Evolutionary conservation across 2,113 vertebrate genomes (phyloP).

Genomic region (Alouatta palliata): DNA sequence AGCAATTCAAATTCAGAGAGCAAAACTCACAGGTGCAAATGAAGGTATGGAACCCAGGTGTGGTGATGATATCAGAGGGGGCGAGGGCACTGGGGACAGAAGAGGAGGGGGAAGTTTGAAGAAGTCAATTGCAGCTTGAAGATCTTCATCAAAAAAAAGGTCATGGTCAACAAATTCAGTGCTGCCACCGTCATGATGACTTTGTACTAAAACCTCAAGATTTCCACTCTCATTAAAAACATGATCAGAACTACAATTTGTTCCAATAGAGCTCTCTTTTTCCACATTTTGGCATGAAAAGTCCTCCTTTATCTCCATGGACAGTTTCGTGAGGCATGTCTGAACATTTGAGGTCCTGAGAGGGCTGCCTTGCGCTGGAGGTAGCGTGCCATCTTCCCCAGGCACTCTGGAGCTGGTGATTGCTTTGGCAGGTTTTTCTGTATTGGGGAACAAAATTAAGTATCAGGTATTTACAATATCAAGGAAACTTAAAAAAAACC

Average conservation of each 20-base stretch:
- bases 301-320: conserved; percentile 40
- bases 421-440: conserved; percentile 60
- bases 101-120: conserved; percentile 88
- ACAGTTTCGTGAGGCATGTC: conserved; percentile 52
- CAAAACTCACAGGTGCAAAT: conserved; percentile 79
- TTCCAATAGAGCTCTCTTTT: neutral
- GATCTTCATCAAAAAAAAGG: conserved; percentile 60
- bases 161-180: conserved; percentile 2
- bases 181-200: neutral
- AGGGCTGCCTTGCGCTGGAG: conserved; percentile 31
- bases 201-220: neutral
- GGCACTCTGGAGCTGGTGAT: neutral
- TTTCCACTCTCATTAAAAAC: neutral
- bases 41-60: conserved; percentile 44
- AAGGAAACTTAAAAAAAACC: neutral
- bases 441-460: neutral
- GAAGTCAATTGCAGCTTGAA: conserved; percentile 85
- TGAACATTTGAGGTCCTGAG: conserved; percentile 6
- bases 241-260: fast-evolving
- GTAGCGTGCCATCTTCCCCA: neutral
- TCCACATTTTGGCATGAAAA: neutral
- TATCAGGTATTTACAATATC: neutral
- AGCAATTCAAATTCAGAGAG: neutral
- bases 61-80: neutral
- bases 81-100: conserved; percentile 89